Conservation (phyloP, 2,797 vertebrate genomes). For the Peromyscus attwateri region DNA sequence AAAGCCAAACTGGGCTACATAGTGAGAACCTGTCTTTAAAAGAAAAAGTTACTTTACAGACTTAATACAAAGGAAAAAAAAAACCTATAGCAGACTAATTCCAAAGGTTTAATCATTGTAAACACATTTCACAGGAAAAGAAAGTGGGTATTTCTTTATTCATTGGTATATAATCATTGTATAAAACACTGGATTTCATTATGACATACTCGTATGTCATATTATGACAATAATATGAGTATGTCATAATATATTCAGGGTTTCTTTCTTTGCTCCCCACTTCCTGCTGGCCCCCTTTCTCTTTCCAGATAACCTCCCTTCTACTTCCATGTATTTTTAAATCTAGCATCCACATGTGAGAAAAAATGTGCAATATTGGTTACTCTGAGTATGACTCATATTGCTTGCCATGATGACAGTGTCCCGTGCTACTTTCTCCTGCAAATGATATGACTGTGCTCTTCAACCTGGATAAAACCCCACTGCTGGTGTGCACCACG, state of each 20-base stretch:
- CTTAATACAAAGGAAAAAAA: background rate
- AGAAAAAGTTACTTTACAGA: background rate
- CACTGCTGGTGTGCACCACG: background rate
- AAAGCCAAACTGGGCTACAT: background rate
- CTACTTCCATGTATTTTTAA: background rate
- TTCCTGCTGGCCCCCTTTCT: background rate
- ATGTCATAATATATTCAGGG: too few relatives aligned
- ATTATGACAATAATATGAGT: too few relatives aligned
- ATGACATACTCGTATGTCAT: background rate
- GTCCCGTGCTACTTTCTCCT: background rate
- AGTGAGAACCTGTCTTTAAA: background rate
- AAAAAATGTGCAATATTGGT: background rate
- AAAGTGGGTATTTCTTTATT: background rate
- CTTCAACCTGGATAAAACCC: background rate
- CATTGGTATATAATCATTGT: background rate
- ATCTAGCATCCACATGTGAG: background rate
- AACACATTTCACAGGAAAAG: background rate
- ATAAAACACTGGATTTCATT: background rate
- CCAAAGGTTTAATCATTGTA: background rate
- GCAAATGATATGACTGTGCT: background rate
- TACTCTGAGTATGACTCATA: background rate
- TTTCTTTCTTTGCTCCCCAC: background rate
- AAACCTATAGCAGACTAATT: background rate
- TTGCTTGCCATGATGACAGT: background rate
- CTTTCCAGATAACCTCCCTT: background rate